phyloP scores from a whole-genome alignment of 1,140 invertebrate species.

The Aphelenchoides besseyi region DNA sequence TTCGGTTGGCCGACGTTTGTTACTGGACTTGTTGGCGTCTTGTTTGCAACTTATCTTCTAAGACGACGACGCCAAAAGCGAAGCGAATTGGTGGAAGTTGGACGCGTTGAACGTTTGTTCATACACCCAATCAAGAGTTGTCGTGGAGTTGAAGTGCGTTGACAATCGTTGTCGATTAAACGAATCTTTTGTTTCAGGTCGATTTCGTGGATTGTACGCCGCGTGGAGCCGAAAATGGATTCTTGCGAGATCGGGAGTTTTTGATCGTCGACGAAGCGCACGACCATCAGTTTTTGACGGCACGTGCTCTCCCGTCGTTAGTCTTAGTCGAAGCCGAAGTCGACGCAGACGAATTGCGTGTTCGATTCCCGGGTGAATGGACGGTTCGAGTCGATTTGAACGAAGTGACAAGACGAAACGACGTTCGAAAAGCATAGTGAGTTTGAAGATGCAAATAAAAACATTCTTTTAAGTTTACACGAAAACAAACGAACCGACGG shows the following conservation, averaged over 20 bases:
- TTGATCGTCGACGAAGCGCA: constrained; percentile 22
- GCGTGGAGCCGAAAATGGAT: constrained; percentile 12
- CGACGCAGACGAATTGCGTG: constrained; percentile 10
- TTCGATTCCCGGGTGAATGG: constrained; percentile 8
- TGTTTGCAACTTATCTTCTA: neutral
- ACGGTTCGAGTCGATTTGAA: constrained; percentile 12
- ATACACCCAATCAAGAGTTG: constrained; percentile 26
- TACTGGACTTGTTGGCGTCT: neutral
- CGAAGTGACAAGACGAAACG: constrained; percentile 17
- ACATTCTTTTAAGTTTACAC: constrained; percentile 24
- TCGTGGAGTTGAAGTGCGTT: constrained; percentile 17
- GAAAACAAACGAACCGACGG: constrained; percentile 36
- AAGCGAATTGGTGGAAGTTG: constrained; percentile 17
- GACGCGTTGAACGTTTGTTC: constrained; percentile 21
- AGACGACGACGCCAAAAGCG: neutral
- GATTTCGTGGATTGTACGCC: constrained; percentile 13
- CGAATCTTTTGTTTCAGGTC: neutral
- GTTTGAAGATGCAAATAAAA: neutral
- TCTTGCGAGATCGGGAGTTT: constrained; percentile 20
- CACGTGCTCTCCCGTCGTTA: constrained; percentile 21
- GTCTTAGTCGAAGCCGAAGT: constrained; percentile 19
- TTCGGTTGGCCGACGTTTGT: neutral
- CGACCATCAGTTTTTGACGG: constrained; percentile 21
- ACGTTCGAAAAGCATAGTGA: constrained; percentile 23
- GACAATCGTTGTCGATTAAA: neutral